Evolutionary conservation across 2,797 vertebrate genomes (phyloP), one percentile per base, ranked within the genome.

Genomic region (Spea hammondii): DNA sequence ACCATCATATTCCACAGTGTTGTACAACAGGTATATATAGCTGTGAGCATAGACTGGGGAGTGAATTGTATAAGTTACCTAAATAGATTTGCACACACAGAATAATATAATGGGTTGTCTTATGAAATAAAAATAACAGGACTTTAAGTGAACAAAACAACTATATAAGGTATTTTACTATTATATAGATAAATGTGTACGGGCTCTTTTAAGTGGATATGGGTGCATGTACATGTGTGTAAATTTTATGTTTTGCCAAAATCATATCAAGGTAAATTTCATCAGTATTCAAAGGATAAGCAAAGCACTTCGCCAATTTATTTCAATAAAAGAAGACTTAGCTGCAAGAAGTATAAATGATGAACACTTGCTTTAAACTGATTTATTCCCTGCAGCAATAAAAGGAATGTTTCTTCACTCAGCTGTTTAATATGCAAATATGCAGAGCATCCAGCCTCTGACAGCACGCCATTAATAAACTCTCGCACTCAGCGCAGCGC

Each of bases 381-480:
- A 99, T 99, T 99, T 99, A 99, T 99, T 96, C 95, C 94, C 94
- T 93, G 93, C 90, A 92, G 95, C 95, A 97, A 99, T 99, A 98
- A 99, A 99, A 94, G 91, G 93, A 94, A 95, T 95, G 93, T 93
- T 95, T 93, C 94, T 94, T 95, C 94, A 94, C 93, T 94, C 90
- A 93, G 94, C 97, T 98, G 95, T 99, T 99, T 99, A 99, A 99
- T 98, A 99, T 99, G 97, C 96, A 95, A 98, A 98, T 98, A 99
- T 98, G 97, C 97, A 98, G 95, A 98, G 97, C 95, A 96, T 96
- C 97, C 94, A 94, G 90, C 92, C 93, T 89, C 95, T 97, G 97
- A 98, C 96, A 98, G 95, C 94, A 94, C 93, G 93, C 95, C 96
- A 99, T 99, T 98, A 99, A 97, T 99, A 99, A 98, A 96, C 94